Evolutionary conservation across 2,113 vertebrate species (phyloP).

Genomic region (Campylorhamphus procurvoides): DNA sequence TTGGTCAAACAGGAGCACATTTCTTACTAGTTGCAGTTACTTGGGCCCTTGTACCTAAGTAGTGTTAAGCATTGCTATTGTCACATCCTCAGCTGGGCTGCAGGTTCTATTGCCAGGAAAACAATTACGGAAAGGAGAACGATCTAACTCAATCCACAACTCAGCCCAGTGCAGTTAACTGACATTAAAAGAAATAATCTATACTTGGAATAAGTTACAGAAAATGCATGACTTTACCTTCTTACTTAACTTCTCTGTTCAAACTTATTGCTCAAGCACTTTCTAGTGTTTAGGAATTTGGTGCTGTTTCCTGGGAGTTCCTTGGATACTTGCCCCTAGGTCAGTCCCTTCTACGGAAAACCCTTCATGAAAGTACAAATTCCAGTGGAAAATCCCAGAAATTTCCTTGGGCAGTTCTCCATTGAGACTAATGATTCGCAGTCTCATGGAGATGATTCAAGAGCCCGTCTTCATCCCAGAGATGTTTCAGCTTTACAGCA

Average conservation of each 20-base stretch:
- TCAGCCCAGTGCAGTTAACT: not conserved
- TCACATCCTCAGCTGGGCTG: not conserved
- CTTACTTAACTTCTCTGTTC: not conserved
- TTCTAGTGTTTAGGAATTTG: not conserved
- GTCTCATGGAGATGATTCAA: not conserved
- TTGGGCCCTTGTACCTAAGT: not conserved
- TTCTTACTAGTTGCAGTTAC: not conserved
- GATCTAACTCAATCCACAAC: not conserved
- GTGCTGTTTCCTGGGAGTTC: not conserved
- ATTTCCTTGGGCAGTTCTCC: not conserved
- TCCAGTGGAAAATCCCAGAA: conserved; percentile 35
- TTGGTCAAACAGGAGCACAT: not conserved
- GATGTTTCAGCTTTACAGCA: not conserved
- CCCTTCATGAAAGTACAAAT: conserved; percentile 16
- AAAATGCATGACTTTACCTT: not conserved
- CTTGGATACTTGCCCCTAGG: not conserved
- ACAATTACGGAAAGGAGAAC: not conserved
- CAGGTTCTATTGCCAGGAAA: not conserved
- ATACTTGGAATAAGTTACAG: not conserved
- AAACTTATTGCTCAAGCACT: not conserved
- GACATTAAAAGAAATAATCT: not conserved
- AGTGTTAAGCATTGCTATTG: not conserved
- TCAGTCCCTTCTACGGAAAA: conserved; percentile 16
- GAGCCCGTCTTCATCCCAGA: not conserved
- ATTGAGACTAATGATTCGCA: not conserved